These are phyloP conservation scores for Didymodactylos carnosus DNA, from an alignment of 2,888 invertebrate species.

Conservation along the genomic window DNA sequence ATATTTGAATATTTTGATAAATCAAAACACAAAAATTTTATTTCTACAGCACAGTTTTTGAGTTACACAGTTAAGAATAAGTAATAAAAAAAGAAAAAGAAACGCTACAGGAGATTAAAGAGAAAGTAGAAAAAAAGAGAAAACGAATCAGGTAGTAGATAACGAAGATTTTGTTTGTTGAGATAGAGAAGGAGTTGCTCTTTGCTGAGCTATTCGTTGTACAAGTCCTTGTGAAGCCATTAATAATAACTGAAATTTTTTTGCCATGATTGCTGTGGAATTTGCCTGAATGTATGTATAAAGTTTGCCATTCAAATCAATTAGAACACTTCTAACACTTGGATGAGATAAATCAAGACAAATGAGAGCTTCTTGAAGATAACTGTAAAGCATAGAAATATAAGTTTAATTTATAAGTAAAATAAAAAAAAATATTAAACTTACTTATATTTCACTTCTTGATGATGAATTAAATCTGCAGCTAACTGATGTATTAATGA, in stretches of 20 bases:
- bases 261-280: slow-evolving; percentile 46
- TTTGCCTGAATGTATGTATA: slow-evolving; percentile 47
- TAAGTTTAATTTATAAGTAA: background rate
- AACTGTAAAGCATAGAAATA: slow-evolving; percentile 42
- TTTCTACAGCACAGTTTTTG: too few species aligned
- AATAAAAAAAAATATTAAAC: slow-evolving; percentile 15
- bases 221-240: slow-evolving; percentile 41
- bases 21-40: too few species aligned
- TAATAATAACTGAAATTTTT: slow-evolving; percentile 49
- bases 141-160: too few species aligned
- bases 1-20: too few species aligned
- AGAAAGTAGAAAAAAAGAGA: too few species aligned
- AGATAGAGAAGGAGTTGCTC: background rate
- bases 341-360: slow-evolving; percentile 56
- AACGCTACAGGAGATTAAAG: too few species aligned
- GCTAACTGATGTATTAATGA: slow-evolving; percentile 82
- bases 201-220: slow-evolving; percentile 10
- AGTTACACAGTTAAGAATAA: too few species aligned
- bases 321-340: slow-evolving; percentile 53
- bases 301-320: slow-evolving; percentile 55
- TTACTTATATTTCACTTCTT: slow-evolving; percentile 59
- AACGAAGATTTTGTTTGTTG: too few species aligned
- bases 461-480: slow-evolving; percentile 62
- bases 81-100: too few species aligned
- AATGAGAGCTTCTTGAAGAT: slow-evolving; percentile 64